Percentiles rank a stretch among this genome's conserved stretches.
phyloP scores from a whole-genome alignment of 2,797 vertebrate genomes.

The Furcifer pardalis region DNA sequence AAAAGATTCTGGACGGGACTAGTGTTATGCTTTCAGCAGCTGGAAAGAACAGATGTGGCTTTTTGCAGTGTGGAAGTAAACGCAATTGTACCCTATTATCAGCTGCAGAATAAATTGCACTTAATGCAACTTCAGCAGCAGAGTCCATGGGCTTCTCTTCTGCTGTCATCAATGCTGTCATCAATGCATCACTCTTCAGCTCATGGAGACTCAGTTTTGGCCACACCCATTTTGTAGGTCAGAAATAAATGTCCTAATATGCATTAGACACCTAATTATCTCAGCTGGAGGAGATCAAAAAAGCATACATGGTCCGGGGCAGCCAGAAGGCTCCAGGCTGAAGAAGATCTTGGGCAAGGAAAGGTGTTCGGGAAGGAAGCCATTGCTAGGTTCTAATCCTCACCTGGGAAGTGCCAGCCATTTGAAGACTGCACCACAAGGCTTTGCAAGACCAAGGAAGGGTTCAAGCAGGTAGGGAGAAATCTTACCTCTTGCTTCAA shows the following conservation, averaged over 20 bases:
- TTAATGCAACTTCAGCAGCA: background rate
- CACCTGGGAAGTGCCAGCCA: constrained; percentile 14
- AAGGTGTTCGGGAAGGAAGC: constrained; percentile 3
- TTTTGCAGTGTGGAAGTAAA: background rate
- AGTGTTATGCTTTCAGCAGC: background rate
- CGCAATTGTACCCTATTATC: background rate
- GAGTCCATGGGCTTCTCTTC: background rate
- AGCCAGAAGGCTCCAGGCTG: background rate
- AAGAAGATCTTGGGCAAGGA: background rate
- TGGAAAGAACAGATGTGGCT: background rate
- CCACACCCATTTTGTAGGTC: constrained; percentile 74
- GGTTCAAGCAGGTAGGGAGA: constrained; percentile 43
- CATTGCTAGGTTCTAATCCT: background rate
- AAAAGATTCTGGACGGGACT: background rate
- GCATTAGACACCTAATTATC: constrained; percentile 54
- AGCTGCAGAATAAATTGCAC: background rate
- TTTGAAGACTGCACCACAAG: background rate
- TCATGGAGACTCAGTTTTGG: constrained; percentile 51
- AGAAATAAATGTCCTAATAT: constrained; percentile 73
- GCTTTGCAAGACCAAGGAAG: background rate
- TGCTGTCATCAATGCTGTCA: background rate
- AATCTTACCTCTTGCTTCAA: fast-evolving
- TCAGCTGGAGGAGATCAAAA: constrained; percentile 49
- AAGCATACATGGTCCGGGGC: background rate
- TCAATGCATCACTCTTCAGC: background rate